phyloP scores from a whole-genome alignment of 23 tunicate species.

The Corella eumyota region DNA sequence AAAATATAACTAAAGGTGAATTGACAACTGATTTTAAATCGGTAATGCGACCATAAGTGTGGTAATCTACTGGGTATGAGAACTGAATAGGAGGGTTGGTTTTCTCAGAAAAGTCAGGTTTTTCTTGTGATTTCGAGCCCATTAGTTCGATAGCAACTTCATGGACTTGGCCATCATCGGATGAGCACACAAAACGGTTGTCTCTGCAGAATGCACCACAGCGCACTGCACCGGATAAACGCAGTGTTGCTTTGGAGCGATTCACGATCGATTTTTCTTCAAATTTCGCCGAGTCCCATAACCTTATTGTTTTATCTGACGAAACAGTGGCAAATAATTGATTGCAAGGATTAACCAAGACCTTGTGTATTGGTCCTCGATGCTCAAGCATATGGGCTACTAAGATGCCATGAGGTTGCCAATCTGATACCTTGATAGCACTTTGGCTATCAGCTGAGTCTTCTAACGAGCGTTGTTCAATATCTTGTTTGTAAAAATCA shows the following conservation, averaged over 20 bases:
- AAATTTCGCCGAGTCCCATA: slow-evolving; percentile 60
- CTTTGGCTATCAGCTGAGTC: slow-evolving; percentile 34
- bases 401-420: slow-evolving; percentile 70
- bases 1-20: slow-evolving; percentile 29
- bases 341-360: slow-evolving; percentile 51
- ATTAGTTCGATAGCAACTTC: slow-evolving; percentile 29
- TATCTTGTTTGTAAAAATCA: slow-evolving; percentile 41
- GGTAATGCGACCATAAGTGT: slow-evolving; percentile 33
- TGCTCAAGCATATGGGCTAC: slow-evolving; percentile 93
- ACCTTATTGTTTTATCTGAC: slow-evolving; percentile 46
- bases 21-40: slow-evolving; percentile 40
- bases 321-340: slow-evolving; percentile 84
- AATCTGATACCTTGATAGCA: slow-evolving; percentile 18
- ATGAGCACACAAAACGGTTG: slow-evolving; percentile 45
- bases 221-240: slow-evolving; percentile 27
- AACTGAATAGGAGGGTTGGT: slow-evolving; percentile 10
- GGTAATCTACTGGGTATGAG: slow-evolving; percentile 15
- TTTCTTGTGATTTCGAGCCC: slow-evolving; percentile 34
- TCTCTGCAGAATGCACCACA: slow-evolving; percentile 63
- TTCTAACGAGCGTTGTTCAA: slow-evolving; percentile 59
- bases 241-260: slow-evolving; percentile 49
- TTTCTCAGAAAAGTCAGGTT: slow-evolving; percentile 22
- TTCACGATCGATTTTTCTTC: slow-evolving; percentile 72
- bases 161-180: slow-evolving; percentile 50
- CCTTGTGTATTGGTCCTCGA: slow-evolving; percentile 60